phyloP scores from a whole-genome alignment of 2,113 vertebrate genomes.

The Aix galericulata region DNA sequence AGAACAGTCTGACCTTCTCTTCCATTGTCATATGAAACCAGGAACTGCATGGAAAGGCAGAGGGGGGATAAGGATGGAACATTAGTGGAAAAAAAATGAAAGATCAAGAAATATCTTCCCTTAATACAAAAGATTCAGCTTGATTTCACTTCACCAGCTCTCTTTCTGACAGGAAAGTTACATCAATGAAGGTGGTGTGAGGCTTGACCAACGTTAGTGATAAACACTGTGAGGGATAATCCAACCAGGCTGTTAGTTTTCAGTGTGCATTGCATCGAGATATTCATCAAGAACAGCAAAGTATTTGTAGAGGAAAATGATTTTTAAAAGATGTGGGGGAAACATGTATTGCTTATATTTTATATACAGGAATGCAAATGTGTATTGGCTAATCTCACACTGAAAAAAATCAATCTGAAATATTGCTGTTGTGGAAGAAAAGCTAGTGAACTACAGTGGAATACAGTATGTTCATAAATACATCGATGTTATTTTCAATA shows the following conservation, averaged over 20 bases:
- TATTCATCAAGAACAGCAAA: background rate
- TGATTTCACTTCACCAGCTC: background rate
- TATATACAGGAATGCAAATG: background rate
- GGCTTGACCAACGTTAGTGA: background rate
- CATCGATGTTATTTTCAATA: background rate
- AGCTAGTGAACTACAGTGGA: background rate
- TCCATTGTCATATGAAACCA: background rate
- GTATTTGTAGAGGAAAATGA: background rate
- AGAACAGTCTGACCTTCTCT: background rate
- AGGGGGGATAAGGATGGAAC: background rate
- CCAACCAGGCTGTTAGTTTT: fast-evolving
- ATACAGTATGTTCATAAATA: background rate
- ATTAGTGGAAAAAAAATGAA: background rate
- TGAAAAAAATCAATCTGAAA: background rate
- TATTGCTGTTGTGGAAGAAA: background rate
- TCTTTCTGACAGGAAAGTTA: background rate
- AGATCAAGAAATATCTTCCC: background rate
- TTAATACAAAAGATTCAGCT: background rate
- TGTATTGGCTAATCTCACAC: background rate
- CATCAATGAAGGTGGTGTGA: background rate
- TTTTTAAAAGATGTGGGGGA: background rate
- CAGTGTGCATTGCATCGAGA: background rate
- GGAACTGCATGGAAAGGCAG: background rate
- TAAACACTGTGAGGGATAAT: background rate
- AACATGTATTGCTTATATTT: background rate